Conservation (phyloP, 2,797 vertebrate genomes). For the Rhinoraja longicauda region DNA sequence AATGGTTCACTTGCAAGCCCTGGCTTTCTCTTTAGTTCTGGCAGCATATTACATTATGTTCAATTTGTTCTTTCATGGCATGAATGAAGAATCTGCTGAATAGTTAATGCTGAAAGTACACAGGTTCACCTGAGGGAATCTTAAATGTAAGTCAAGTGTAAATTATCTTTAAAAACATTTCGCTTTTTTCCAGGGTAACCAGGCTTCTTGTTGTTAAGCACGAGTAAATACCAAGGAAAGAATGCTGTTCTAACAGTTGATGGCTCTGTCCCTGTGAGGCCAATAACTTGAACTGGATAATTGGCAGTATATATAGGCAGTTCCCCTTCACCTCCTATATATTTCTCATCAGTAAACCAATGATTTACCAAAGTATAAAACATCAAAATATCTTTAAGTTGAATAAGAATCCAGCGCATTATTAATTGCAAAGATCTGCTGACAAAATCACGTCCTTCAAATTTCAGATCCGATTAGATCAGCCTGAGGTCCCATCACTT, state of each 20-base stretch:
- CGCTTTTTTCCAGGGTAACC: neutral
- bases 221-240: neutral
- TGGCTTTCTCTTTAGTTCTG: slow-evolving; percentile 20
- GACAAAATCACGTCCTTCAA: neutral
- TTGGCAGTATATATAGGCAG: no score
- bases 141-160: neutral
- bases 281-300: neutral
- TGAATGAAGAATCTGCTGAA: neutral
- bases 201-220: neutral
- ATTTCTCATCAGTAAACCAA: neutral
- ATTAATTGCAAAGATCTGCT: neutral
- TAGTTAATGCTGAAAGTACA: slow-evolving; percentile 1
- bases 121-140: neutral
- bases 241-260: neutral
- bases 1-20: neutral
- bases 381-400: neutral
- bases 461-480: neutral
- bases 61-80: slow-evolving; percentile 16
- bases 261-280: neutral
- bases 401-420: neutral
- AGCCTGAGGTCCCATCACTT: neutral
- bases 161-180: neutral
- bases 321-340: neutral
- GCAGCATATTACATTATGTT: neutral
- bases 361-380: neutral